These are phyloP conservation scores for Drosophila birchii DNA, from an alignment of 2,888 invertebrate genomes.

Conservation along the genomic window DNA sequence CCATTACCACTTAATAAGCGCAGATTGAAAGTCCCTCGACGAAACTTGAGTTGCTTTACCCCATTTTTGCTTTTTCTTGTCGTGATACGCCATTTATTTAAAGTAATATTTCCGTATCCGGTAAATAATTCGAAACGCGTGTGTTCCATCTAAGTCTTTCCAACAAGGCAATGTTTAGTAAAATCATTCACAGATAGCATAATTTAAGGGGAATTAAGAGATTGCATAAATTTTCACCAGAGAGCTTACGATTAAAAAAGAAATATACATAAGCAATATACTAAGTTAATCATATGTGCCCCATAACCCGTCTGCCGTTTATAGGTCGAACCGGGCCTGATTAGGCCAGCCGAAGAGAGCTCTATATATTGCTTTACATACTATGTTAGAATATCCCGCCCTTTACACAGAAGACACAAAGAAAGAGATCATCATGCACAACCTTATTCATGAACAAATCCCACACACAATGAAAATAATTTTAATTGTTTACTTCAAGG, in stretches of 20 bases:
- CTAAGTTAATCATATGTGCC: not conserved
- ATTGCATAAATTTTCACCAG: not conserved
- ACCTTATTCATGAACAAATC: conserved; percentile 53
- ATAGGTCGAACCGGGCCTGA: not conserved
- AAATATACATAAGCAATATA: not conserved
- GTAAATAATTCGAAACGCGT: conserved; percentile 73
- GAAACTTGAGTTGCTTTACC: conserved; percentile 1
- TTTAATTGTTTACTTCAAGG: conserved; percentile 63
- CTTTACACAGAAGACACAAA: conserved; percentile 18
- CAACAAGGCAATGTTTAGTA: not conserved
- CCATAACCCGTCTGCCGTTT: not conserved
- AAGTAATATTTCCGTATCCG: conserved; percentile 80
- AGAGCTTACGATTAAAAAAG: not conserved
- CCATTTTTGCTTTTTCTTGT: conserved; percentile 25
- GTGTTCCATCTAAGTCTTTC: conserved; percentile 46
- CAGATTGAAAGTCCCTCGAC: conserved; percentile 24
- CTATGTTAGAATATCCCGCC: conserved; percentile 20
- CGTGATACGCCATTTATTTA: conserved; percentile 68
- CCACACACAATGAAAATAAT: conserved; percentile 57
- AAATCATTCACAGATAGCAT: not conserved
- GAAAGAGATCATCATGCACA: conserved; percentile 26
- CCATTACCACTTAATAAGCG: conserved; percentile 23
- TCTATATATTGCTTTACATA: not conserved
- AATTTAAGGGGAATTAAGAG: not conserved
- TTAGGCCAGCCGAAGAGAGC: not conserved